Base-by-base conservation (phyloP, 2,113 vertebrate species). In the Chitala chitala region DNA sequence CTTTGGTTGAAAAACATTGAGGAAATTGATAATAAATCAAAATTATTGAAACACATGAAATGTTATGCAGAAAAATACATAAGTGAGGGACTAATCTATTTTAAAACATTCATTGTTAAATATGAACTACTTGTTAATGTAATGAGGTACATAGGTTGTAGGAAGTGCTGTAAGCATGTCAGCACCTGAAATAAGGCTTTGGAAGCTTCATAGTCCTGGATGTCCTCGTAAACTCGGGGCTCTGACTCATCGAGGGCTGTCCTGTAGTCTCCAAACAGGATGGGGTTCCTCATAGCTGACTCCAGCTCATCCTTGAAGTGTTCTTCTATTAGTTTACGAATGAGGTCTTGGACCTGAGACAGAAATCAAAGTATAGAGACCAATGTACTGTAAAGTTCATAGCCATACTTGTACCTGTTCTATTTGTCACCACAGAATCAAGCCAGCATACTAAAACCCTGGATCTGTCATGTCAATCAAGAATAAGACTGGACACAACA, bases 201-300 rank as follows among this genome's bases (percentile, higher is more conserved):
- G 69, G 93, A 92, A 0, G 91, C 86, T 55, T 95, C 94, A 1
- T 94, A 99, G 81, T 98, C 95, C 77, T 93, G 92, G 71, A 98
- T 88, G 79, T 99, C 96, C 74, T 98, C 96, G 71, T 99, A 99
- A 29, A 96, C n/a, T 12, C 94, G 89, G 0, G 85, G 82, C 42
- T 96, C 96, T 44, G 77, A 89, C 3, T 95, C 94, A 0, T 80
- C 88, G 74, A 98, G 87, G 0, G 94, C 94, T 40, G 75, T 91
- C 73, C 91, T 92, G 85, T 95, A 99, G 88, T 98, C 97, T 76
- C 96, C 97, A 78, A 96, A 99, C 48, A 99, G 89, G 80, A 99
- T 81, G 0, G 97, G 97, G 75, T 98, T 92, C 77, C 87, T 92
- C 91, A 94, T 91, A 31, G 89, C 87, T 0, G 80, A 54, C 63